Percentiles rank a stretch among this genome's conserved stretches.
Evolutionary conservation across 2,888 invertebrate genomes (phyloP).

Genomic region (Thymelicus sylvestris): DNA sequence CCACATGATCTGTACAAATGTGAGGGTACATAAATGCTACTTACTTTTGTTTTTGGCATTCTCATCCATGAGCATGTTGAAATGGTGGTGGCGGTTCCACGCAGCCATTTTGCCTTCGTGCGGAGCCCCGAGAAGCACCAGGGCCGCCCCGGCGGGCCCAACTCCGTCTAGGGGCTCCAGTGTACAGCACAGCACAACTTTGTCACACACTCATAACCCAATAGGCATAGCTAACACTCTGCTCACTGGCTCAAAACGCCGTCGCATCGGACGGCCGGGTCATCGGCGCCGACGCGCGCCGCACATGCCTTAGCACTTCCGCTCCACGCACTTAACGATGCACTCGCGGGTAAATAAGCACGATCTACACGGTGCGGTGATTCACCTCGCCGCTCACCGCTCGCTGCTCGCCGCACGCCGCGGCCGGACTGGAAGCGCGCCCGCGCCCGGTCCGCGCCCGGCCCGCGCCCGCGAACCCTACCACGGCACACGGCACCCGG

Average conservation of each 20-base stretch:
- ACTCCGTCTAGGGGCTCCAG: constrained; percentile 87
- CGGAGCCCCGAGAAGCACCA: constrained; percentile 85
- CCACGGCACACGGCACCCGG: constrained; percentile 47
- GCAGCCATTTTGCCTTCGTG: constrained; percentile 87
- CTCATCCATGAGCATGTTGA: constrained; percentile 88
- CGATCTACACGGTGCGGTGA: constrained; percentile 79
- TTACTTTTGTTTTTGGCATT: constrained; percentile 89
- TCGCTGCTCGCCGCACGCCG: constrained; percentile 73
- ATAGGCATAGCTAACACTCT: constrained; percentile 76
- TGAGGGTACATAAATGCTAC: constrained; percentile 52
- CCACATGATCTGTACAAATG: background rate
- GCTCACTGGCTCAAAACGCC: constrained; percentile 75
- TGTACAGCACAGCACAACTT: constrained; percentile 82
- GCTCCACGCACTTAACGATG: constrained; percentile 75
- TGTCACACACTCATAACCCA: constrained; percentile 84
- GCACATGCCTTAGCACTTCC: constrained; percentile 82
- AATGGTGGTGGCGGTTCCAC: constrained; percentile 91
- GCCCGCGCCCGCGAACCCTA: constrained; percentile 62
- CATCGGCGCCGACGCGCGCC: constrained; percentile 77
- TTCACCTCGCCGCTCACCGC: constrained; percentile 67
- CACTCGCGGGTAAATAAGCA: constrained; percentile 82
- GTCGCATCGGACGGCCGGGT: constrained; percentile 73
- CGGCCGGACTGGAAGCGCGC: constrained; percentile 70
- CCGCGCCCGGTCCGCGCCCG: background rate
- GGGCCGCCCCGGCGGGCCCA: constrained; percentile 86